Evolutionary conservation across 37 sponge, comb jelly and placozoan species (phyloP), one percentile per base, ranked within the genome.

Genomic region (Mnemiopsis leidyi): DNA sequence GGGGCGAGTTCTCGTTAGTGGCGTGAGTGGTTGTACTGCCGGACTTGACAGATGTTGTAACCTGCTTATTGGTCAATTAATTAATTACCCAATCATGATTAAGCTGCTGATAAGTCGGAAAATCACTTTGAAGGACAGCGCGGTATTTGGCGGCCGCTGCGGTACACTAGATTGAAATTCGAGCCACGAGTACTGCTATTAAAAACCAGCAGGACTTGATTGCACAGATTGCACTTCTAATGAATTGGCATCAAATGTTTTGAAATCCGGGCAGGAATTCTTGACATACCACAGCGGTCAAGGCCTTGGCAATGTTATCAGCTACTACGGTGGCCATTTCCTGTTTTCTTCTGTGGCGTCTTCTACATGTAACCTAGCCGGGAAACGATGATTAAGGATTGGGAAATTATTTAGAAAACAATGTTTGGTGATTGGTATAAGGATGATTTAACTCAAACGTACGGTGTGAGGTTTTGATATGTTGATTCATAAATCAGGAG

Each of bases 261-360:
- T 48, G 61, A 48, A 48, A 18, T 48, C 13, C 61, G 61, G 61
- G 61, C 9, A 48, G 61, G 13, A 48, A 48, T 48, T 48, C 61
- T 48, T 48, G 13, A 48, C 61, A 48, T 48, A 79, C 82, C 21
- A 35, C 82, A 29, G 82, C 82, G 23, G 82, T 33, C 1, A 79
- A 36, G 7, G 82, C 82, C 29, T 79, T 79, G 32, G 82, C 82
- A 33, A 79, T 79, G 38, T 79, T 79, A 33, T 79, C 82, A 5
- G 82, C 82, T 33, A 79, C 82, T 5, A 79, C 82, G 9, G 82
- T 79, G 23, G 82, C 82, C 82, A 79, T 79, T 25, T 23, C n/a
- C 61, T 18, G 61, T 48, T 13, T 48, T 48, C 61, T 18, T 13
- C 61, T 48, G 9, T 5, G 9, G 13, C 61, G 61, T 48, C 61